These are phyloP conservation scores for Temnothorax nylanderi DNA, from an alignment of 1,140 invertebrate species.

Conservation along the genomic window DNA sequence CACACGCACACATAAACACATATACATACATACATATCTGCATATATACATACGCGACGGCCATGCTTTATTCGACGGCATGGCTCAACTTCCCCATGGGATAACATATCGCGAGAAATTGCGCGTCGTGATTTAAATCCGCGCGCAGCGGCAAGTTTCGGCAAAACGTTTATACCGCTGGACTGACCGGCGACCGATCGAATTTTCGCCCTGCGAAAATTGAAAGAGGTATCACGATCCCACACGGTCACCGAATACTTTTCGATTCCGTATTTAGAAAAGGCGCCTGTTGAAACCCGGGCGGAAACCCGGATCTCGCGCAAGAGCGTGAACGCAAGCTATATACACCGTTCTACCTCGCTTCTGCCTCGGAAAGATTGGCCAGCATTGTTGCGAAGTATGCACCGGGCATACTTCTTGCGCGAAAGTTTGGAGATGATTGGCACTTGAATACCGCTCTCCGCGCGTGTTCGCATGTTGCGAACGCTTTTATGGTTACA, in stretches of 20 bases:
- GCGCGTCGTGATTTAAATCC: conserved; percentile 48
- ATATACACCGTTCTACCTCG: not conserved
- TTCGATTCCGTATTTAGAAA: not conserved
- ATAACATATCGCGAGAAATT: conserved; percentile 59
- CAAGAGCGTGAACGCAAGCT: not conserved
- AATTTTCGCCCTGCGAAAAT: not conserved
- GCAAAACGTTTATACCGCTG: conserved; percentile 23
- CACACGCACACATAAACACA: too few relatives aligned
- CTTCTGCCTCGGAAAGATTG: conserved; percentile 19
- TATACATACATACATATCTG: not conserved
- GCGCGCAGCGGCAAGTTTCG: conserved; percentile 10
- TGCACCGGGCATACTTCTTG: not conserved
- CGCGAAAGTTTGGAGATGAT: conserved; percentile 34
- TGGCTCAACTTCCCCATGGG: conserved; percentile 26
- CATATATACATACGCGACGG: not conserved
- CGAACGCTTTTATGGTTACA: conserved; percentile 6
- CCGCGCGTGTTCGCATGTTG: not conserved
- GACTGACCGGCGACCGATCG: not conserved
- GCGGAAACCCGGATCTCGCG: not conserved
- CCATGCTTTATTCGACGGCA: conserved; percentile 34
- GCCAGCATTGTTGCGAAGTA: conserved; percentile 31
- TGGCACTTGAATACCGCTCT: conserved; percentile 20
- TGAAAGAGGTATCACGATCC: not conserved
- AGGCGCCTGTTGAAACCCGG: not conserved
- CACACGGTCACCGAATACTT: not conserved